phyloP scores from a whole-genome alignment of 2,797 vertebrate species.

The Eutrigla gurnardus region DNA sequence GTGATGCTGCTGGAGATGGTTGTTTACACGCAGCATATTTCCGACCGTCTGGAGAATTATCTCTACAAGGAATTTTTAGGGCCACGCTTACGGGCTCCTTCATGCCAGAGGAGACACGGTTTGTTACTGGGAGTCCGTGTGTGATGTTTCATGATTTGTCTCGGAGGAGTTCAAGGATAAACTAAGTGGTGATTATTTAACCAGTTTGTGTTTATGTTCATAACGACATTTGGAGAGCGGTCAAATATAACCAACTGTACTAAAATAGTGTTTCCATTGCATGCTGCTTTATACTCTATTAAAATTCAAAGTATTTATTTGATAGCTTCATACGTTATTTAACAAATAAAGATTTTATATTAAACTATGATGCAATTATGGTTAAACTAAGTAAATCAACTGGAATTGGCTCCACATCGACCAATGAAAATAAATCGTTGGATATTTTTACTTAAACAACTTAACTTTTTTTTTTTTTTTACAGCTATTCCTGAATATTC shows the following conservation, averaged over 20 bases:
- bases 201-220: neutral
- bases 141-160: constrained; percentile 26
- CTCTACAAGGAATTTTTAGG: constrained; percentile 63
- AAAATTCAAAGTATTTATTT: neutral
- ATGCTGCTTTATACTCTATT: neutral
- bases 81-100: constrained; percentile 23
- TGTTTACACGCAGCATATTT: constrained; percentile 84
- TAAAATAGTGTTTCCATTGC: neutral
- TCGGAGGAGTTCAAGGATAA: constrained; percentile 4
- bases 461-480: too few species aligned
- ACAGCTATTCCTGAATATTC: neutral
- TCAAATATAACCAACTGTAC: neutral
- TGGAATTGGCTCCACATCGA: neutral
- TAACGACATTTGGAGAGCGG: neutral
- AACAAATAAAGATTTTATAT: constrained; percentile 1
- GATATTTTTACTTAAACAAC: neutral
- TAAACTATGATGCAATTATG: neutral
- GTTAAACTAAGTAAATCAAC: neutral
- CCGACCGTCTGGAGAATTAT: constrained; percentile 69
- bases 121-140: constrained; percentile 17
- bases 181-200: constrained; percentile 5
- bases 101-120: constrained; percentile 29
- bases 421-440: too few species aligned
- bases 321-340: neutral
- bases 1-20: constrained; percentile 39